Base-by-base conservation (phyloP, 1,140 invertebrate genomes). In the Plutomurus gul region DNA sequence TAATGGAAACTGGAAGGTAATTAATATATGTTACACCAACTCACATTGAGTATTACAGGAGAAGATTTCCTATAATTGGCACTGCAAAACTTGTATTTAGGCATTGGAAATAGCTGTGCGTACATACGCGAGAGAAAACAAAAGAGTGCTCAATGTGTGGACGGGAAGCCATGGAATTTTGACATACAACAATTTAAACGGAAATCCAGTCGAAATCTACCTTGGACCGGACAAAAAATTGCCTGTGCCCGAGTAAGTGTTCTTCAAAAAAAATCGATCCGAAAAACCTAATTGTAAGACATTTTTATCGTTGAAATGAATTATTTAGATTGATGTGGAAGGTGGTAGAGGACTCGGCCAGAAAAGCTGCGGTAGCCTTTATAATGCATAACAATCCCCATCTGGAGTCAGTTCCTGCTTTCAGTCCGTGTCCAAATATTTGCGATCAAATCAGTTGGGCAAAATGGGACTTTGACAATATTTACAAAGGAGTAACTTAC, bases 381-480 rank as follows among this genome's bases (percentile, higher is more conserved):
- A 84, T 92, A 2, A 89, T 89, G 30, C 86, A 91, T 18, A 92
- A 92, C 84, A 91, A 93, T 85, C 91, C 91, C 0, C 76, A 78
- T 56, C 89, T 40, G 2, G 73, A 72, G 18, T 20, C 16, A 18
- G 76, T 73, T 20, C 36, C 60, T 8, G 25, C 37, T 20, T 70
- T 79, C 13, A 76, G 73, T 73, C 13, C 82, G 4, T 83, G 82
- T 40, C 13, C 47, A 20, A 36, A 76, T 39, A 77, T 81, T 30
- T 83, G 82, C 46, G 80, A 82, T 33, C 77, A 81, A 36, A 16
- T 83, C 20, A 18, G 22, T 18, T 83, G 80, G 80, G 75, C 82
- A 8, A 76, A 30, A 6, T 82, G 81, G 81, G 46, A 79, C 13
- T 71, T 13, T n/a, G 30, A 51, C 0, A 22, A 75, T 56, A 75